These are phyloP conservation scores for Falco concolor DNA, from an alignment of 2,797 vertebrate genomes.

Conservation along the genomic window DNA sequence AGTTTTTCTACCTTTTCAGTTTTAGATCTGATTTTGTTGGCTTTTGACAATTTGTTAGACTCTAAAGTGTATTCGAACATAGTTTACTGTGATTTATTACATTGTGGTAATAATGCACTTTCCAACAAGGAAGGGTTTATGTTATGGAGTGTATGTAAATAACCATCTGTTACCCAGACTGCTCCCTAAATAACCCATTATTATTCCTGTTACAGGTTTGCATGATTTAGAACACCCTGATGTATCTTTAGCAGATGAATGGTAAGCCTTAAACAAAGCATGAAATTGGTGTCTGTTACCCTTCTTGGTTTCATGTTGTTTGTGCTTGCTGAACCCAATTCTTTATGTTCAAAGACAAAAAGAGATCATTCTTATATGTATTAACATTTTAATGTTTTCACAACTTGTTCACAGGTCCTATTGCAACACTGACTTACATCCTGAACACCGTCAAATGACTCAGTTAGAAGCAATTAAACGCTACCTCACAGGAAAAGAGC, in stretches of 20 bases:
- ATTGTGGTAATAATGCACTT: background rate
- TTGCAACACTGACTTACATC: slow-evolving; percentile 92
- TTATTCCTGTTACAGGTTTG: slow-evolving; percentile 81
- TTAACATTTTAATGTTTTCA: slow-evolving; percentile 24
- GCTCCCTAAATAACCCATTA: slow-evolving; percentile 37
- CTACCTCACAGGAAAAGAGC: slow-evolving; percentile 90
- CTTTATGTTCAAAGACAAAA: slow-evolving; percentile 51
- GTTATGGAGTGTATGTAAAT: slow-evolving; percentile 32
- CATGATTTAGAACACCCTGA: slow-evolving; percentile 98
- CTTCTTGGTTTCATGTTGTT: background rate
- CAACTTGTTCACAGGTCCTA: slow-evolving; percentile 83
- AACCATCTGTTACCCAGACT: background rate
- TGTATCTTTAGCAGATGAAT: slow-evolving; percentile 93
- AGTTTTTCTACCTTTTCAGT: background rate
- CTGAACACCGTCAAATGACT: slow-evolving; percentile 88
- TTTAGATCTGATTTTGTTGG: background rate
- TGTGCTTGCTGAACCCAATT: slow-evolving; percentile 43
- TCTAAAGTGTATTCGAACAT: background rate
- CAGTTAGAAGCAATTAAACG: slow-evolving; percentile 94
- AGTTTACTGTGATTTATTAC: slow-evolving; percentile 40
- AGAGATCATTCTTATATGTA: background rate
- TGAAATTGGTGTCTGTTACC: background rate
- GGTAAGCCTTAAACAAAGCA: slow-evolving; percentile 79
- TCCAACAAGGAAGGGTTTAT: slow-evolving; percentile 16
- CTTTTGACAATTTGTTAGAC: slow-evolving; percentile 1